A percentile compares a stretch with the other conserved stretches of the same genome.
Conservation (phyloP, 2,113 vertebrate species). For the Hydrochoerus hydrochaeris region DNA sequence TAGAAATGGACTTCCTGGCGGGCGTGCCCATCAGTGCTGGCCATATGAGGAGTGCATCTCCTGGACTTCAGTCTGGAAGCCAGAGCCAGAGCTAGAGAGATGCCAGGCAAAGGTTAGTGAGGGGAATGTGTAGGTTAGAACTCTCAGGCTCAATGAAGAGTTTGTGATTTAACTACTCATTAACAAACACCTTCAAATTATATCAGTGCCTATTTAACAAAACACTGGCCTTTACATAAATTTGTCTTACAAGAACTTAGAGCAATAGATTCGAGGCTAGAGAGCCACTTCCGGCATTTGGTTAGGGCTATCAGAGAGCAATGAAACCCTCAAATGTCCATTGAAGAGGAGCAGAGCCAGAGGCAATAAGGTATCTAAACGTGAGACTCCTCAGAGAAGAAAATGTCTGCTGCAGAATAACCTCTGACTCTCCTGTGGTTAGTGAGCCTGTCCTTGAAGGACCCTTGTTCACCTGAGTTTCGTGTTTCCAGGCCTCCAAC, state of each 20-base stretch:
- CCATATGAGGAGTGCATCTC: not conserved
- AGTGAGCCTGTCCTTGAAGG: not conserved
- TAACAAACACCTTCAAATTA: not conserved
- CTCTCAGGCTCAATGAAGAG: not conserved
- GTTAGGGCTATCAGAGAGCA: not conserved
- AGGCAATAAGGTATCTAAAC: not conserved
- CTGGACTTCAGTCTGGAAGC: not conserved
- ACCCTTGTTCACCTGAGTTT: not conserved
- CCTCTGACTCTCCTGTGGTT: not conserved
- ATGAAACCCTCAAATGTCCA: not conserved
- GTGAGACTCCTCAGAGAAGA: slow-evolving; percentile 22
- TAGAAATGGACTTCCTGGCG: not conserved
- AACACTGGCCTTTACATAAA: not conserved
- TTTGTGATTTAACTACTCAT: not conserved
- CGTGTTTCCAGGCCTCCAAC: not conserved
- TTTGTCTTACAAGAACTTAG: slow-evolving; percentile 20
- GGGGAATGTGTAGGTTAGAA: no score
- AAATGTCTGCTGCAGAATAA: not conserved
- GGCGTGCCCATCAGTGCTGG: not conserved
- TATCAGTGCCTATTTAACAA: not conserved
- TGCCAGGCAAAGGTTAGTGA: not conserved
- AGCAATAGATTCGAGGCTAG: not conserved
- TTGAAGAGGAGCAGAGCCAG: not conserved
- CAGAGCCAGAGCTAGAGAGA: not conserved
- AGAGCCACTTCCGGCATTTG: not conserved